phyloP scores from a whole-genome alignment of 2,797 vertebrate species.

The Intellagama lesueurii region DNA sequence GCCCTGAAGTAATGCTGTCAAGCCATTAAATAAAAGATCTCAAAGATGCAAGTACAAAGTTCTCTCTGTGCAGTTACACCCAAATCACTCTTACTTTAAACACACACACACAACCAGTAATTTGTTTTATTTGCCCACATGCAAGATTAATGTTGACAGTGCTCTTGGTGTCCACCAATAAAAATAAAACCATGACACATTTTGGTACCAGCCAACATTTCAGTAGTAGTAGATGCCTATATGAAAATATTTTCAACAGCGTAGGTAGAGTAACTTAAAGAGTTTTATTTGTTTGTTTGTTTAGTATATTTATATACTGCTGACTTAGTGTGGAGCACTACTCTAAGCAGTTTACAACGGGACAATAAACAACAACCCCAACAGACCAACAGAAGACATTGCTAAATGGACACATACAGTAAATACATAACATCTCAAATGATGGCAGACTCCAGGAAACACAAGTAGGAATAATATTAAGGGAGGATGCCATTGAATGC shows the following conservation, averaged over 20 bases:
- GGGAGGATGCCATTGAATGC: no score
- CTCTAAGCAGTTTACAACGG: no score
- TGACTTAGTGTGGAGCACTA: no score
- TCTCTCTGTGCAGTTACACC: not conserved
- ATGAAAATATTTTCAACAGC: not conserved
- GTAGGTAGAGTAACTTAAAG: not conserved
- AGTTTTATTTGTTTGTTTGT: no score
- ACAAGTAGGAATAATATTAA: no score
- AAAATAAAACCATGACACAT: not conserved
- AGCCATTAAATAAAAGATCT: constrained; percentile 50
- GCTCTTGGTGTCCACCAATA: not conserved
- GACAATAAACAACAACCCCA: no score
- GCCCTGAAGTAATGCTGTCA: constrained; percentile 58
- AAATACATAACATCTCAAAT: no score
- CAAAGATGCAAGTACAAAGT: constrained; percentile 51
- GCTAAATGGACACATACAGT: no score
- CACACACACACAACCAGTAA: not conserved
- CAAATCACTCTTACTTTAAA: not conserved
- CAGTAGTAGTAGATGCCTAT: not conserved
- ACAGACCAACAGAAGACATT: no score
- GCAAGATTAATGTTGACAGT: not conserved
- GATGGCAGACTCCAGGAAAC: no score
- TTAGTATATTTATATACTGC: no score
- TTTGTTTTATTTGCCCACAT: no score
- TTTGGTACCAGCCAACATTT: not conserved